phyloP scores from a whole-genome alignment of 1,140 invertebrate genomes.

The Prorops nasuta region DNA sequence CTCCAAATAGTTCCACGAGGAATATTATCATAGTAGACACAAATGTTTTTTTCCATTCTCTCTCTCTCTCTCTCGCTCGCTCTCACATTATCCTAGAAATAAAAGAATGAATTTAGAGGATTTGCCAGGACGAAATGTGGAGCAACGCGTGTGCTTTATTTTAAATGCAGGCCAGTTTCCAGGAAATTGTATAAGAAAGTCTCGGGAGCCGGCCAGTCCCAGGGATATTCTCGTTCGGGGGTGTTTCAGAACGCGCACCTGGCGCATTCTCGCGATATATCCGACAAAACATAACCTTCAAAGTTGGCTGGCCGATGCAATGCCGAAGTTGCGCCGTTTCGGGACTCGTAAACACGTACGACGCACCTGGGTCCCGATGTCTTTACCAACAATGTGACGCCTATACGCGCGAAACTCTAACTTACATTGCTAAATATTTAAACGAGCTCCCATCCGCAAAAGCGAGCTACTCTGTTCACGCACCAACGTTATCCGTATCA shows the following conservation, averaged over 20 bases:
- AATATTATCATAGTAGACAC: too few relatives aligned
- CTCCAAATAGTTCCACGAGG: too few relatives aligned
- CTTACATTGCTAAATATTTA: constrained; percentile 39
- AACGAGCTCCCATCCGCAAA: constrained; percentile 13
- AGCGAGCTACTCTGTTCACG: constrained; percentile 12
- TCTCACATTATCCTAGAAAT: too few relatives aligned
- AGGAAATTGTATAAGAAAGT: not conserved
- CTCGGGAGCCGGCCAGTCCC: not conserved
- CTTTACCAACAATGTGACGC: constrained; percentile 40
- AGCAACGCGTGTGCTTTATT: too few relatives aligned
- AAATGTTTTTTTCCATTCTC: too few relatives aligned
- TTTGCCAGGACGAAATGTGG: too few relatives aligned
- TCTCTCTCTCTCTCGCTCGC: too few relatives aligned
- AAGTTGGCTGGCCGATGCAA: constrained; percentile 22
- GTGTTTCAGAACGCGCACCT: constrained; percentile 22
- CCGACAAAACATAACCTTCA: constrained; percentile 36
- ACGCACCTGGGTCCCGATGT: constrained; percentile 40
- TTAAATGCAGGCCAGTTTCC: too few relatives aligned
- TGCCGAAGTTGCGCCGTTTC: constrained; percentile 32
- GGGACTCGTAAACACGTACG: constrained; percentile 43
- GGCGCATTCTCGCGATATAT: constrained; percentile 32
- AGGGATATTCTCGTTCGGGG: constrained; percentile 15
- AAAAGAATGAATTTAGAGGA: too few relatives aligned
- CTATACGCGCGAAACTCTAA: constrained; percentile 31
- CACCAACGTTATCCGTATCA: constrained; percentile 14